Evolutionary conservation across 2,888 invertebrate genomes (phyloP).

Genomic region (Drosophila demipolita): DNA sequence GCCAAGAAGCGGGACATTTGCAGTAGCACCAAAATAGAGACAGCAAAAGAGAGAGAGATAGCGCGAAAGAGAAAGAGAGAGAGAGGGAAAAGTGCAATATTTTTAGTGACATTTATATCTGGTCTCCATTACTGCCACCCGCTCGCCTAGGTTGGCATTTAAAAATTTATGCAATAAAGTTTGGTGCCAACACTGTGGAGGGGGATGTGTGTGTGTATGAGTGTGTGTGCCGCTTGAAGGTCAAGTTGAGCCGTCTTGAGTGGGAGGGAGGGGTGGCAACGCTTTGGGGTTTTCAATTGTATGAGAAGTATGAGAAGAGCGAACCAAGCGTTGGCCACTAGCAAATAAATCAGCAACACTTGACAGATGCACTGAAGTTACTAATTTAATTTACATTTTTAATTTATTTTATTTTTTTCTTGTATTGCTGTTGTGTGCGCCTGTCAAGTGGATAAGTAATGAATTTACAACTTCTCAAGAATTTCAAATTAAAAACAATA

Average conservation of each 20-base stretch:
- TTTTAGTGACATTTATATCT: conserved; percentile 79
- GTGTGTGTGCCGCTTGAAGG: conserved; percentile 61
- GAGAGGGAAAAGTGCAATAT: conserved; percentile 62
- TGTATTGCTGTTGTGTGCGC: conserved; percentile 28
- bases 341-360: conserved; percentile 81
- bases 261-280: not conserved
- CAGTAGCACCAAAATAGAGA: conserved; percentile 10
- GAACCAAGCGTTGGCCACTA: conserved; percentile 31
- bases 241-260: conserved; percentile 56
- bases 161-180: conserved; percentile 81
- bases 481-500: conserved; percentile 83
- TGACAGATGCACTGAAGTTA: conserved; percentile 80
- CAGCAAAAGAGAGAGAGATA: not conserved
- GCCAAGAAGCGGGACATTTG: conserved; percentile 54
- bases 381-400: conserved; percentile 83
- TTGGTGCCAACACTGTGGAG: conserved; percentile 32
- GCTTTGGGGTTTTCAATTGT: conserved; percentile 59
- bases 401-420: conserved; percentile 71
- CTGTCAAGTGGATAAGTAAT: conserved; percentile 83
- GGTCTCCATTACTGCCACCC: conserved; percentile 3
- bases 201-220: conserved; percentile 9
- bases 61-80: not conserved
- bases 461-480: conserved; percentile 82
- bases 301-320: not conserved
- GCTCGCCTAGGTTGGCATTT: conserved; percentile 52